Evolutionary conservation across 2,113 vertebrate species (phyloP).

Genomic region (Pachyramphus minor): DNA sequence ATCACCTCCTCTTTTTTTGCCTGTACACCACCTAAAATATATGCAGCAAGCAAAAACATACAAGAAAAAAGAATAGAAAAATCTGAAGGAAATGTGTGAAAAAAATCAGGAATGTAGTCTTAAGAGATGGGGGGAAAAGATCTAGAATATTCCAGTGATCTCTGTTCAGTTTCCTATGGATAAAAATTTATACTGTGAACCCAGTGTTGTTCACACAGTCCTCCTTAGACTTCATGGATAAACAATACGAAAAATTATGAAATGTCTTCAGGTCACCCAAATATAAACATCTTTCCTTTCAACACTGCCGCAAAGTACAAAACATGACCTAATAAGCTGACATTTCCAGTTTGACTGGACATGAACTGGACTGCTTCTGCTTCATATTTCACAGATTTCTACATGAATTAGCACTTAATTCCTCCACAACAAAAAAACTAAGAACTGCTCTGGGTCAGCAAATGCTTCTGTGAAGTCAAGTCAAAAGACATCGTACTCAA

Average conservation of each 20-base stretch:
- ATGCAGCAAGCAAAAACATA: background rate
- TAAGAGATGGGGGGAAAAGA: background rate
- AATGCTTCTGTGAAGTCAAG: background rate
- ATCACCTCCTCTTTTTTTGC: background rate
- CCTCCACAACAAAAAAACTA: background rate
- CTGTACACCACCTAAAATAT: background rate
- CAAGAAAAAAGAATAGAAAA: background rate
- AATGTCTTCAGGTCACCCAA: background rate
- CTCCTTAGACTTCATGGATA: background rate
- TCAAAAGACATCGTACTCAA: background rate
- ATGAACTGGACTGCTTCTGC: conserved; percentile 11
- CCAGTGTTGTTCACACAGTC: background rate
- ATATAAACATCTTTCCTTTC: background rate
- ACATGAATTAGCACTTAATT: conserved; percentile 1
- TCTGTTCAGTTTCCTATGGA: background rate
- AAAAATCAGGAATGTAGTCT: background rate
- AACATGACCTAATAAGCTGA: background rate
- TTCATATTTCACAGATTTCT: conserved; percentile 39
- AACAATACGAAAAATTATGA: background rate
- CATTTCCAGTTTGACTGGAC: background rate
- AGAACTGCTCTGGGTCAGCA: background rate
- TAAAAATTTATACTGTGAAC: background rate
- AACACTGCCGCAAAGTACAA: background rate
- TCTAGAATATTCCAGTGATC: background rate
- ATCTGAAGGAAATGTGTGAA: background rate